Base-by-base conservation (phyloP, 2,113 vertebrate species). In the Murina feae region DNA sequence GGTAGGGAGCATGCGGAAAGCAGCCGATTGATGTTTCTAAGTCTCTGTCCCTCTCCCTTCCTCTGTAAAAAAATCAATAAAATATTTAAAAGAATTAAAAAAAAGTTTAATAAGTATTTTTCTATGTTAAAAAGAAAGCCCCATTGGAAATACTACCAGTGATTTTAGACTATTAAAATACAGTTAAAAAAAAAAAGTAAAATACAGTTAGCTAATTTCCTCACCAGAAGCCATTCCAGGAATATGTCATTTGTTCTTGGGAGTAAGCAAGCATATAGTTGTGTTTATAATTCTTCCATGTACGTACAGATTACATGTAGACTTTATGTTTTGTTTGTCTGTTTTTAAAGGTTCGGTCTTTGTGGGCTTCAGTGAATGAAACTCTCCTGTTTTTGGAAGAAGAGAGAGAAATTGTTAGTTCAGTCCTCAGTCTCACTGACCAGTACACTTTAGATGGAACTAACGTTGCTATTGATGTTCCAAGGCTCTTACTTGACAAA, bases 401-500 rank as follows among this genome's bases (percentile, higher is more conserved):
- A 35, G 98, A 99, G 75, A 98, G 95, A 92, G 97, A 98, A 92
- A 25, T 98, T 78, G 97, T 99, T 93, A 98, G 98, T 95, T 98
- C 98, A 79, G 98, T 99, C 30, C 92, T 99, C 90, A 95, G 96
- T 51, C 94, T 96, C 23, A 97, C 74, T 74, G 97, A 98, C 47
- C 97, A 98, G 1, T 97, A 98, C 71, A 1, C 90, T 95, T 98
- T 99, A 78, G 98, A 99, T 91, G 99, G 99, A 89, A 96, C 95
- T 3, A 86, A 98, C 23, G 35, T 98, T 69, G 32, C 37, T 91
- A 92, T 99, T 53, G 97, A 84, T 23, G 91, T 99, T 96, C 99
- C 99, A 93, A 37, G 0, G 0, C 21, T 97, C 18, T 97, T 99
- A 71, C 66, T 95, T 95, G 81, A 97, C 74, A 98, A 95, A 94